Base-by-base conservation (phyloP, 2,797 vertebrate genomes). In the Acanthurus leucopareius region DNA sequence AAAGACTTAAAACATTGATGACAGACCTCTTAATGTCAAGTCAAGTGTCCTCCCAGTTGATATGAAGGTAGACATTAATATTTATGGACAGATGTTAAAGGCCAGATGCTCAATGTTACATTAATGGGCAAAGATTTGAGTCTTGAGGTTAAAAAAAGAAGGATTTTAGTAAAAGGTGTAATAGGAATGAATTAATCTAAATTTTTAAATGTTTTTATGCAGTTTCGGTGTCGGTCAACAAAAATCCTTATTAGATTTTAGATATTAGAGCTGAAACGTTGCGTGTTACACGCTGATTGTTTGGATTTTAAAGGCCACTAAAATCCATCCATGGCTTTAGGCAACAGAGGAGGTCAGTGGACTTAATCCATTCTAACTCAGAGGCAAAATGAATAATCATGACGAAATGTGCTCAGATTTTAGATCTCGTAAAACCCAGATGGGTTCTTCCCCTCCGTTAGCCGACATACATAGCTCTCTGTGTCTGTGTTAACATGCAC, bases 401-500 rank as follows among this genome's bases (percentile, higher is more conserved):
- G 19, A 25, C 13, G 25, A 60, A 19, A 68, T 42, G 49, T 44
- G 1, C 47, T 38, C 48, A 22, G 22, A 68, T n/a, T 53, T 65
- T 19, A 60, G 28, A 73, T 56, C n/a, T 60, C 8, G 57, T 15
- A 71, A 58, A 48, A 10, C 38, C 3, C 25, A 13, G 4, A 48
- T 48, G 0, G 51, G n/a, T 16, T 35, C 45, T 69, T 15, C 52
- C 10, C 35, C 11, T 15, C 13, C 28, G 20, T 45, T 52, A 58
- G 67, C 47, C 65, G 79, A 45, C 32, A 28, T 3, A 48, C 72
- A 76, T 70, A 79, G 69, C 65, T 89, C 69, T 38, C 72, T 67
- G 67, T 80, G 66, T 77, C 63, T 52, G 40, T 72, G 68, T 86
- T 83, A 86, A 90, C 83, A 82, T 91, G 89, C 85, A 92, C 90